These are phyloP conservation scores for Rotaria sp. DNA, from an alignment of 2,888 invertebrate species.

Conservation along the genomic window DNA sequence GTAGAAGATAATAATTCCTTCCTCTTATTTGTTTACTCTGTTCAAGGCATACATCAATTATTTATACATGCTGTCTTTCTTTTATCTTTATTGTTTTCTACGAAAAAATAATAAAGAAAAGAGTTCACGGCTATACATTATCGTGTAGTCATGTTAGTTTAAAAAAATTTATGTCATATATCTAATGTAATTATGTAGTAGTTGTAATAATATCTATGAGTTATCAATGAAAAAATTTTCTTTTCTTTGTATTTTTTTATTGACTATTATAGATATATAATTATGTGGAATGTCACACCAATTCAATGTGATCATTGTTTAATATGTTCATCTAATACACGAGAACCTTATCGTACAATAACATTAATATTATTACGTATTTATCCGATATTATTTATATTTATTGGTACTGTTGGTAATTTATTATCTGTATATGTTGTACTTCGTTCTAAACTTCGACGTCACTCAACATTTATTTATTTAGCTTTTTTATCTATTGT, in stretches of 20 bases:
- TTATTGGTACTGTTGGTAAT: slow-evolving; percentile 27
- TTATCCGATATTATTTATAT: background rate
- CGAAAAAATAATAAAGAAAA: background rate
- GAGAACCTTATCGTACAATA: slow-evolving; percentile 18
- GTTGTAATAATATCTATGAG: background rate
- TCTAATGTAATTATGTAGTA: background rate
- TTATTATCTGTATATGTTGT: slow-evolving; percentile 35
- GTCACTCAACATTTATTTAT: slow-evolving; percentile 39
- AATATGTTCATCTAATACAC: background rate
- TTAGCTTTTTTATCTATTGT: slow-evolving; percentile 35
- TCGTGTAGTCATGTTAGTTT: background rate
- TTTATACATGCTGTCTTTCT: background rate
- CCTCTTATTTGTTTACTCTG: background rate
- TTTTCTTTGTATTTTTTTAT: background rate
- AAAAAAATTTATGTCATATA: too few species aligned
- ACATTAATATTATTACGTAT: background rate
- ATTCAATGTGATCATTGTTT: background rate
- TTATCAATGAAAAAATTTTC: background rate
- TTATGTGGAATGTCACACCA: background rate
- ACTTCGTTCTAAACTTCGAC: slow-evolving; percentile 33
- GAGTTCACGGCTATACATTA: background rate
- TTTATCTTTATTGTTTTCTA: background rate
- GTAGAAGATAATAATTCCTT: background rate
- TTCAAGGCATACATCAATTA: background rate
- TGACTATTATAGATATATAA: background rate